Evolutionary conservation across 2,888 invertebrate species (phyloP).

Genomic region (Syrphus vitripennis): DNA sequence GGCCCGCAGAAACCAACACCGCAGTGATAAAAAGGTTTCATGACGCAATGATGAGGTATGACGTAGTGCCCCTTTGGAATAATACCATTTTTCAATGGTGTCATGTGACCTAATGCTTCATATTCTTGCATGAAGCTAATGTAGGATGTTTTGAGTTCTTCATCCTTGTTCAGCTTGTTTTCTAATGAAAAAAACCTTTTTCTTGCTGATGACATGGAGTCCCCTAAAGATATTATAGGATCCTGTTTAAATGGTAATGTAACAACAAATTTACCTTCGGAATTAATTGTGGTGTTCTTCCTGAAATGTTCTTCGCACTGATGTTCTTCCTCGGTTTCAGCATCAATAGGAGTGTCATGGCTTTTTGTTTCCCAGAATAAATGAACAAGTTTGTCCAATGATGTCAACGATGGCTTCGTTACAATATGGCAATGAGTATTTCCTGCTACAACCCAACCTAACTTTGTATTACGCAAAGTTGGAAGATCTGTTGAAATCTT

Average conservation of each 20-base stretch:
- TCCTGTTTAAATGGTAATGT: not conserved
- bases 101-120: not conserved
- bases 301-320: slow-evolving; percentile 13
- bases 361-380: not conserved
- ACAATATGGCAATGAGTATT: not conserved
- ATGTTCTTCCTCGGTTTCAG: not conserved
- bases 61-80: not conserved
- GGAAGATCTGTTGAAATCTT: not conserved
- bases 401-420: not conserved
- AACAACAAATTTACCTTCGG: not conserved
- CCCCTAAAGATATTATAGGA: not conserved
- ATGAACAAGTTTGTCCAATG: too few species aligned
- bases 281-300: not conserved
- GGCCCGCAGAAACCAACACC: not conserved
- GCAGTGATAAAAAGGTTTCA: not conserved
- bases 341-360: too few species aligned
- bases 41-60: not conserved
- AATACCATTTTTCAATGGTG: not conserved
- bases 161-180: not conserved
- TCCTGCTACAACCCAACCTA: not conserved
- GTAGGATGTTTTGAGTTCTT: too few species aligned
- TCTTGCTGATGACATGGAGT: not conserved
- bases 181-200: not conserved
- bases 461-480: not conserved
- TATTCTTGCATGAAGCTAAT: slow-evolving; percentile 17